A percentile compares a stretch with the other conserved stretches of the same genome.
Evolutionary conservation across 1,140 invertebrate genomes (phyloP).

Genomic region (Rhopalosiphum padi): DNA sequence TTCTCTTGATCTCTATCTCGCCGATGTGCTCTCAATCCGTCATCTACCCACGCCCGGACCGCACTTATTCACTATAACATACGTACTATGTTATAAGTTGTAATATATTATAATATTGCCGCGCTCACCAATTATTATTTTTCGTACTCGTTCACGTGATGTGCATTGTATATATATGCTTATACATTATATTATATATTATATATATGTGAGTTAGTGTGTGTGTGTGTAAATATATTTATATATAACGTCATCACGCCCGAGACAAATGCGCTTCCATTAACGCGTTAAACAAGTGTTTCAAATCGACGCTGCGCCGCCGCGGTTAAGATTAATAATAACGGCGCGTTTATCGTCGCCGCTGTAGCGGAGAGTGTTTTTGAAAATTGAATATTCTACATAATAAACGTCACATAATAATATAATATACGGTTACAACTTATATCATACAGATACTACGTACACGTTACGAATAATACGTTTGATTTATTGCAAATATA

Average conservation of each 20-base stretch:
- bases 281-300: constrained; percentile 31
- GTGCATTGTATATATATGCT: background rate
- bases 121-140: background rate
- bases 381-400: constrained; percentile 10
- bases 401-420: background rate
- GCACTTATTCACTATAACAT: background rate
- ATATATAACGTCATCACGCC: background rate
- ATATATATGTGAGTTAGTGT: background rate
- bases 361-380: background rate
- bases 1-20: background rate
- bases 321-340: background rate
- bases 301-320: background rate
- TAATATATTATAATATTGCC: background rate
- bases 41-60: background rate
- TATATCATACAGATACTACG: background rate
- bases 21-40: constrained; percentile 23
- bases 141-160: background rate
- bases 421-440: background rate
- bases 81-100: background rate
- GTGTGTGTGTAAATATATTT: background rate
- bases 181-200: background rate
- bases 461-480: background rate
- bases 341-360: background rate
- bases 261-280: constrained; percentile 30
- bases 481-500: background rate